Percentiles rank a stretch among this genome's conserved stretches.
phyloP scores from a whole-genome alignment of 1,140 invertebrate genomes.

The Drosophila trapezifrons region DNA sequence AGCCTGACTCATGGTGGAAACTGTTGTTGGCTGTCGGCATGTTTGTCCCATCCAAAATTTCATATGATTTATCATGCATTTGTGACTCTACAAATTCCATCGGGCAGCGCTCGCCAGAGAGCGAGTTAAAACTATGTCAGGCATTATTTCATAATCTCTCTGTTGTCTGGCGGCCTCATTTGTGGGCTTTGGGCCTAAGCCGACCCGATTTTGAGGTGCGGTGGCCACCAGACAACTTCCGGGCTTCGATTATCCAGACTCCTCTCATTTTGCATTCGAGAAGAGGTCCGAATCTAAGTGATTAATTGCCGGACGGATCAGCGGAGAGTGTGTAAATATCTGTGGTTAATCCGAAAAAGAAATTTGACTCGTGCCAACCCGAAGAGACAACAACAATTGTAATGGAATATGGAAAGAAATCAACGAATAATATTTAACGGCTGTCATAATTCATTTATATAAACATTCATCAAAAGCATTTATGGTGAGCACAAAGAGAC shows the following conservation, averaged over 20 bases:
- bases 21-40: slow-evolving; percentile 75
- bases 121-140: slow-evolving; percentile 72
- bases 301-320: slow-evolving; percentile 57
- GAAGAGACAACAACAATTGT: slow-evolving; percentile 17
- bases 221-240: slow-evolving; percentile 68
- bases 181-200: slow-evolving; percentile 57
- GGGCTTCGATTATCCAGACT: slow-evolving; percentile 58
- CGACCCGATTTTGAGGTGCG: slow-evolving; percentile 60
- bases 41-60: slow-evolving; percentile 74
- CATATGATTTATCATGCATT: slow-evolving; percentile 80
- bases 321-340: slow-evolving; percentile 60
- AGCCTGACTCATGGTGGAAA: slow-evolving; percentile 45
- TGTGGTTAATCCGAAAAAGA: slow-evolving; percentile 51
- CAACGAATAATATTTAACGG: slow-evolving; percentile 69
- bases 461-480: slow-evolving; percentile 65
- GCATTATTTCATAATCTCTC: slow-evolving; percentile 73
- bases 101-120: slow-evolving; percentile 20
- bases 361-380: slow-evolving; percentile 77
- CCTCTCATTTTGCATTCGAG: slow-evolving; percentile 53
- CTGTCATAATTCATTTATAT: slow-evolving; percentile 74
- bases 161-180: slow-evolving; percentile 66
- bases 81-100: slow-evolving; percentile 78
- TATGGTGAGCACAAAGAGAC: slow-evolving; percentile 14
- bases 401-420: slow-evolving; percentile 39
- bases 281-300: slow-evolving; percentile 23